phyloP scores from a whole-genome alignment of 1,140 invertebrate species.

The Anagrus nilaparvatae region DNA sequence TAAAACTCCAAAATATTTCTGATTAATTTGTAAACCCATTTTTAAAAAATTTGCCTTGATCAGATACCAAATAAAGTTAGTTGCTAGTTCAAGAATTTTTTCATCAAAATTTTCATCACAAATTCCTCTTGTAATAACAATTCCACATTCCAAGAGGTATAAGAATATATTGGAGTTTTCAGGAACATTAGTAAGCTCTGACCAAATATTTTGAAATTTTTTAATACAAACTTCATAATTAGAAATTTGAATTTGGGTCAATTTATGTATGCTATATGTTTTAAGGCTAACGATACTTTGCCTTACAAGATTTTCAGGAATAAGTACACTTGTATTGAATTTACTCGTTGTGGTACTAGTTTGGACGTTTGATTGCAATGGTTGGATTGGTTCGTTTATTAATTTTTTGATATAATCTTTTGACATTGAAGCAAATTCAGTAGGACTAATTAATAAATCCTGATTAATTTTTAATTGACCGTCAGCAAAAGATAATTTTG shows the following conservation, averaged over 20 bases:
- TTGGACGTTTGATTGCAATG: neutral
- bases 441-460: conserved; percentile 16
- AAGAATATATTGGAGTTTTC: neutral
- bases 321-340: neutral
- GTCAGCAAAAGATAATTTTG: conserved; percentile 9
- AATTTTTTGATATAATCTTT: conserved; percentile 2
- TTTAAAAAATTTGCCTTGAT: conserved; percentile 1
- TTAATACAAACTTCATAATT: neutral
- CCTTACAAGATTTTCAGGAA: neutral
- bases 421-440: conserved; percentile 11
- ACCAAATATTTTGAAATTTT: conserved; percentile 3
- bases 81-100: neutral
- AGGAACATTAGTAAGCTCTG: too few species aligned
- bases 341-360: neutral
- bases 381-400: conserved; percentile 2
- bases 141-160: neutral
- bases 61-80: conserved; percentile 2
- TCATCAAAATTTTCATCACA: neutral
- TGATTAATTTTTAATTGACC: conserved; percentile 15
- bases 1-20: neutral
- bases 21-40: too few species aligned
- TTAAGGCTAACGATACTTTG: neutral
- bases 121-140: neutral
- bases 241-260: neutral
- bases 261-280: neutral